phyloP scores from a whole-genome alignment of 1,140 invertebrate genomes.

The Hypothenemus hampei region DNA sequence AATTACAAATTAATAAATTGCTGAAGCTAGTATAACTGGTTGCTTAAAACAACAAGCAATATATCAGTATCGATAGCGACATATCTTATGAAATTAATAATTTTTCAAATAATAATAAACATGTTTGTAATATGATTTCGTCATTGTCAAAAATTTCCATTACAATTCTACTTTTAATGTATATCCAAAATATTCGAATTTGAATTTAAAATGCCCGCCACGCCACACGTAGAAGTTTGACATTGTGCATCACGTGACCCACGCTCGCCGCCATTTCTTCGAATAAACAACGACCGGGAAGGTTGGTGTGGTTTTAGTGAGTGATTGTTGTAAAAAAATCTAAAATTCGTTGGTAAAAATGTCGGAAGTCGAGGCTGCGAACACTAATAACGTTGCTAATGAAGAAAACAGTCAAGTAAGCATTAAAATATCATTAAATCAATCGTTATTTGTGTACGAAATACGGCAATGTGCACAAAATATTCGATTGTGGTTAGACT shows the following conservation, averaged over 20 bases:
- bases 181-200: not conserved
- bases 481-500: conserved; percentile 36
- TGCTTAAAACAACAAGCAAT: too few relatives aligned
- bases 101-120: too few relatives aligned
- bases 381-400: conserved; percentile 40
- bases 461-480: conserved; percentile 43
- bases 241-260: conserved; percentile 43
- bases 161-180: too few relatives aligned
- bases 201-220: conserved; percentile 25
- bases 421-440: conserved; percentile 14
- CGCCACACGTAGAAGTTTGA: conserved; percentile 25
- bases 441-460: not conserved
- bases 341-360: conserved; percentile 39
- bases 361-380: conserved; percentile 44
- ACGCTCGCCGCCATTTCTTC: conserved; percentile 47
- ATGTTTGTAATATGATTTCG: too few relatives aligned
- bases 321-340: conserved; percentile 29
- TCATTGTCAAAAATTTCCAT: too few relatives aligned
- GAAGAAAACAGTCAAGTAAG: conserved; percentile 44
- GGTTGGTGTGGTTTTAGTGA: conserved; percentile 35
- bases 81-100: too few relatives aligned
- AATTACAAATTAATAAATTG: too few relatives aligned
- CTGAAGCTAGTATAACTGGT: too few relatives aligned
- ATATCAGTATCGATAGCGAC: too few relatives aligned
- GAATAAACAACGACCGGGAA: conserved; percentile 47